These are phyloP conservation scores for Abrostola triplasia DNA, from an alignment of 2,888 invertebrate species.

Conservation along the genomic window DNA sequence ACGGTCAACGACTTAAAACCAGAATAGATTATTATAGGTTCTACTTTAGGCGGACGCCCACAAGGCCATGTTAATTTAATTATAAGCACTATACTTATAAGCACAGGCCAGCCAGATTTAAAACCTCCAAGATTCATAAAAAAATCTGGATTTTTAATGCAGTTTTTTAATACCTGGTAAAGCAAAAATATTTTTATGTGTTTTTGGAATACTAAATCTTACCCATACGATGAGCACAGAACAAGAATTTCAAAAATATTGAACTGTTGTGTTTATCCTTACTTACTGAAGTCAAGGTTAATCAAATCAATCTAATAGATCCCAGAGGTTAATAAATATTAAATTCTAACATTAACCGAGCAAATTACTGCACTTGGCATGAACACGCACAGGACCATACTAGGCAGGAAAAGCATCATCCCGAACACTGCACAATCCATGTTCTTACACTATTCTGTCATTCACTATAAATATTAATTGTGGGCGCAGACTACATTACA, in stretches of 20 bases:
- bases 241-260: too few relatives aligned
- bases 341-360: conserved; percentile 42
- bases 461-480: conserved; percentile 46
- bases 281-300: conserved; percentile 30
- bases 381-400: conserved; percentile 35
- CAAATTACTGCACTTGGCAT: conserved; percentile 39
- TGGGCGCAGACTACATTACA: conserved; percentile 19
- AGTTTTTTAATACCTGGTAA: too few relatives aligned
- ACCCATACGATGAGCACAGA: too few relatives aligned
- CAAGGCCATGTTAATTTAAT: too few relatives aligned
- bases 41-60: neutral
- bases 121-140: too few relatives aligned
- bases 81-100: too few relatives aligned
- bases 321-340: conserved; percentile 42
- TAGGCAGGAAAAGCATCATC: conserved; percentile 51
- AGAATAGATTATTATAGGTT: neutral
- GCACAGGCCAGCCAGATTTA: too few relatives aligned
- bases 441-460: conserved; percentile 25
- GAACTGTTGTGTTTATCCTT: neutral
- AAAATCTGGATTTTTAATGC: too few relatives aligned
- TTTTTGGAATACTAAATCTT: too few relatives aligned
- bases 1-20: neutral
- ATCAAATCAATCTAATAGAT: conserved; percentile 33
- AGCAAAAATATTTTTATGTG: too few relatives aligned
- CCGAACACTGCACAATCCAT: conserved; percentile 24